Conservation (phyloP, 2,113 vertebrate genomes). For the Bufo bufo region DNA sequence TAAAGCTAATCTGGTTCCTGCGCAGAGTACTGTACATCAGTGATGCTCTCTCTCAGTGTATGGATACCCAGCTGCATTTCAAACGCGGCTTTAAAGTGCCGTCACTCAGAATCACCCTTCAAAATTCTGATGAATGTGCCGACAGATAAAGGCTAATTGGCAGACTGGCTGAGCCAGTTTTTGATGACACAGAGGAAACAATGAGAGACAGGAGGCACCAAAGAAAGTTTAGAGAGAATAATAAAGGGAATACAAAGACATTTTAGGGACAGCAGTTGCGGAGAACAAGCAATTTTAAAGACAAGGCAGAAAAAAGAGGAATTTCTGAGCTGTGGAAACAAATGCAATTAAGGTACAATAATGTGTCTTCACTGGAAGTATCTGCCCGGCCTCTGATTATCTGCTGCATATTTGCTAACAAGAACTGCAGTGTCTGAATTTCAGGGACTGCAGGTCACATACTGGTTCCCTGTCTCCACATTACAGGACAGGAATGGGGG, state of each 20-base stretch:
- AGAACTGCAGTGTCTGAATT: background rate
- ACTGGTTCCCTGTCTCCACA: background rate
- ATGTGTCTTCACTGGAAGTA: conserved; percentile 1
- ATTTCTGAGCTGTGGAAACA: background rate
- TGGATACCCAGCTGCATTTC: conserved; percentile 64
- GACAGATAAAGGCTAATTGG: conserved; percentile 74
- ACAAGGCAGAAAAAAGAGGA: conserved; percentile 21
- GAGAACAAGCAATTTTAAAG: conserved; percentile 31
- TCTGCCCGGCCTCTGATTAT: background rate
- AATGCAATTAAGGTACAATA: conserved; percentile 18
- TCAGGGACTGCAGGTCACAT: background rate
- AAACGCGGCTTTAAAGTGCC: conserved; percentile 59
- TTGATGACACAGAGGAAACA: conserved; percentile 74
- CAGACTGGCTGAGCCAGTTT: conserved; percentile 68
- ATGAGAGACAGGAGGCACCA: conserved; percentile 70
- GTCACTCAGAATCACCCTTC: conserved; percentile 60
- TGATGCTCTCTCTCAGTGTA: conserved; percentile 38
- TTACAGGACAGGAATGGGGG: background rate
- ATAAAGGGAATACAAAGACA: conserved; percentile 60
- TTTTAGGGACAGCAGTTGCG: conserved; percentile 44
- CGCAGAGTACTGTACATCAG: conserved; percentile 36
- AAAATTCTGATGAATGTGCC: conserved; percentile 64
- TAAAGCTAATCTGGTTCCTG: conserved; percentile 44
- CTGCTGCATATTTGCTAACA: conserved; percentile 17
- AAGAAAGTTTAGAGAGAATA: conserved; percentile 73